Conservation (phyloP, 2,888 invertebrate genomes). For the Brachypalpus laphriformis region DNA sequence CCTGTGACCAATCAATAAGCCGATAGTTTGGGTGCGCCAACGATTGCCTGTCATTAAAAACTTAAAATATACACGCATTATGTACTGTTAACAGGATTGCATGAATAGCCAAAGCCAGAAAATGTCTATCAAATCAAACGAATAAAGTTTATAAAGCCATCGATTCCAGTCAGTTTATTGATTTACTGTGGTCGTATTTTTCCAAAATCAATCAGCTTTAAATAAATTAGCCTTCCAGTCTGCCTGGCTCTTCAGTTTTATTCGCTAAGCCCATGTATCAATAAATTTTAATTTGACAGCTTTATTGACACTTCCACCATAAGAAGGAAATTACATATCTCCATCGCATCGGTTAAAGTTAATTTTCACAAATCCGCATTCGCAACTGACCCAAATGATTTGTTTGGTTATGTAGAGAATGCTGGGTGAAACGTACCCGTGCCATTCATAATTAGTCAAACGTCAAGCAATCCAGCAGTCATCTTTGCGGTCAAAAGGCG, state of each 20-base stretch:
- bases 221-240: conserved; percentile 9
- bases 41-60: neutral
- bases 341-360: neutral
- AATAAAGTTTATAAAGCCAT: neutral
- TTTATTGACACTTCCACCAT: neutral
- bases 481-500: neutral
- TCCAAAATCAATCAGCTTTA: conserved; percentile 1
- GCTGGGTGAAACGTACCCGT: neutral
- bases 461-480: neutral
- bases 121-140: neutral
- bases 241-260: neutral
- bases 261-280: neutral
- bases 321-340: neutral
- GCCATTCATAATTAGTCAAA: neutral
- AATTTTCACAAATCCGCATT: neutral
- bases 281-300: neutral
- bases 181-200: conserved; percentile 1
- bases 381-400: conserved; percentile 11
- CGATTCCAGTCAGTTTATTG: conserved; percentile 5
- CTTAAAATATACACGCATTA: neutral
- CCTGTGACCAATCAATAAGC: neutral
- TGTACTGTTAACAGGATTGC: neutral
- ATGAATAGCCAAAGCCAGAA: neutral
- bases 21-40: neutral
- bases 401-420: neutral